Evolutionary conservation across 2,888 invertebrate genomes (phyloP), one percentile per base, ranked within the genome.

Genomic region (Drosophila mercatorum): DNA sequence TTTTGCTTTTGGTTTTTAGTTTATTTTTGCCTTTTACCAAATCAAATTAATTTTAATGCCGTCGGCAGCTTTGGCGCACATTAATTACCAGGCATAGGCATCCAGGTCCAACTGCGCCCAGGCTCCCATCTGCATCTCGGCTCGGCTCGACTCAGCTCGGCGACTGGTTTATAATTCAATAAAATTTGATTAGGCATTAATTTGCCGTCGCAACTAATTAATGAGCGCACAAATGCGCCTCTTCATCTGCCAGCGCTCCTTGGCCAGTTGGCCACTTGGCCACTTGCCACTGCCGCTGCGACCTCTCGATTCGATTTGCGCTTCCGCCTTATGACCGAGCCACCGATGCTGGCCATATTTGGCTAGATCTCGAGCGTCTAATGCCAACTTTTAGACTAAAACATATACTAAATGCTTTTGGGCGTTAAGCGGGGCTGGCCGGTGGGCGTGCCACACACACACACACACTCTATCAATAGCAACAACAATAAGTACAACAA

Each of bases 111-210:
- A 26, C 56, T 41, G 43, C 40, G 38, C 40, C 2, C 40, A 59
- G 28, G 31, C 49, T 11, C 34, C 5, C 55, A 44, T 47, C 61
- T 59, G 49, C 49, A 55, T 26, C 36, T 38, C 55, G 17, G 14
- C 38, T n/a, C 17, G 8, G 77, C 85, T 22, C 22, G 22, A 17
- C 17, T 17, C 17, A 26, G 14, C 38, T n/a, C 17, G 8, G 77
- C 85, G 89, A 86, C 75, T 89, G 89, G 89, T 84, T 89, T 85
- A 85, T 86, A 88, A 86, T 82, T 88, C 86, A 89, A 86, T 86
- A 89, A 89, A 89, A 89, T 85, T 86, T 89, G 83, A 86, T 82
- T 90, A 77, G 83, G 83, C 86, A 89, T 86, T 86, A 88, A 86
- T 86, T 86, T 89, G 79, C 79, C 74, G 72, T 89, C 76, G 70